phyloP scores from a whole-genome alignment of 2,888 invertebrate genomes.

The Hybos culiciformis region DNA sequence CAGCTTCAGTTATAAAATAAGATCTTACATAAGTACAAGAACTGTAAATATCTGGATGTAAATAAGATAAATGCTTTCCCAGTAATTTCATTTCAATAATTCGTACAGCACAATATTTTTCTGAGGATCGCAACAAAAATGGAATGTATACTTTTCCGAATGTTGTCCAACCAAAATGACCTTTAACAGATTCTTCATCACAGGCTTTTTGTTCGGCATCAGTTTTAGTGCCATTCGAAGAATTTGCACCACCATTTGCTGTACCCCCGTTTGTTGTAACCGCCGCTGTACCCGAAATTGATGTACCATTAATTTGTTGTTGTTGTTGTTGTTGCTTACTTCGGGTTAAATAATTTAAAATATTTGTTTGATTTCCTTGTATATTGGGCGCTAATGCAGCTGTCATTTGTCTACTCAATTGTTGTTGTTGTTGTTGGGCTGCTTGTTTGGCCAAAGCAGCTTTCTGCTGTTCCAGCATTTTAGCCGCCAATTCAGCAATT shows the following conservation, averaged over 20 bases:
- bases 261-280: slow-evolving; percentile 12
- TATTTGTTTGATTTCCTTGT: slow-evolving; percentile 39
- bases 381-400: not conserved
- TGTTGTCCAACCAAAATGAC: slow-evolving; percentile 83
- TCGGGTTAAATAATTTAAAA: slow-evolving; percentile 47
- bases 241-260: slow-evolving; percentile 3
- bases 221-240: slow-evolving; percentile 27
- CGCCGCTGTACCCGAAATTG: slow-evolving; percentile 8
- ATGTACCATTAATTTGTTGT: not conserved
- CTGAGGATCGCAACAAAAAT: slow-evolving; percentile 68
- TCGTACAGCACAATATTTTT: slow-evolving; percentile 84
- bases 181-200: slow-evolving; percentile 65
- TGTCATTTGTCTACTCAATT: slow-evolving; percentile 2
- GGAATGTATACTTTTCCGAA: slow-evolving; percentile 79
- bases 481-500: slow-evolving; percentile 72
- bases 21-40: slow-evolving; percentile 84
- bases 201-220: slow-evolving; percentile 24
- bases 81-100: slow-evolving; percentile 86
- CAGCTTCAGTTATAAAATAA: slow-evolving; percentile 83
- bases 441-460: slow-evolving; percentile 40
- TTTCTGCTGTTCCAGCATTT: slow-evolving; percentile 73
- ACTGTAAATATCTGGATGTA: slow-evolving; percentile 80
- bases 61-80: slow-evolving; percentile 74
- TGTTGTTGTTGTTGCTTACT: slow-evolving; percentile 27
- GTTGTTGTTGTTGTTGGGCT: slow-evolving; percentile 21